A percentile compares a stretch with the other conserved stretches of the same genome.
Conservation (phyloP, 1,140 invertebrate genomes). For the Lysiphlebus fabarum region DNA sequence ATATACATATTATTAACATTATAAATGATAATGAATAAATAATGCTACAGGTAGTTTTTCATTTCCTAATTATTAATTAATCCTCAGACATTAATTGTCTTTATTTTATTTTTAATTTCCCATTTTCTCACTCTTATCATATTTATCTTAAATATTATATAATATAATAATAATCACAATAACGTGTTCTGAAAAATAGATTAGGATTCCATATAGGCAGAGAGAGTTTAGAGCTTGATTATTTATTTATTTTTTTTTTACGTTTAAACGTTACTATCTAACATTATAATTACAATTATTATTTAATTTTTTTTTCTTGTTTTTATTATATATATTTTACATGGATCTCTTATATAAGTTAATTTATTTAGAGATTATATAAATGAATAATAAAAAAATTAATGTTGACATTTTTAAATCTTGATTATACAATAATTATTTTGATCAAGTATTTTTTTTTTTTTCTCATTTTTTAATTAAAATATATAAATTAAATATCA, state of each 20-base stretch:
- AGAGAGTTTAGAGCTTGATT: slow-evolving; percentile 35
- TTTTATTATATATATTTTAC: neutral
- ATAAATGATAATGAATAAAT: slow-evolving; percentile 28
- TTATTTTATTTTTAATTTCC: slow-evolving; percentile 35
- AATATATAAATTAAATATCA: too few species aligned
- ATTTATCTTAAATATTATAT: slow-evolving; percentile 46
- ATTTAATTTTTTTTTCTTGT: slow-evolving; percentile 20
- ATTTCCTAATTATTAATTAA: neutral
- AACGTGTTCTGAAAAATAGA: slow-evolving; percentile 58
- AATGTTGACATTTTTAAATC: neutral
- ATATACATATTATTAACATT: slow-evolving; percentile 31
- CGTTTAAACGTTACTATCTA: too few species aligned
- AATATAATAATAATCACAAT: slow-evolving; percentile 56
- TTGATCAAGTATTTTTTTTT: too few species aligned
- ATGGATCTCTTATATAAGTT: neutral
- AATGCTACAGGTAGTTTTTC: slow-evolving; percentile 18
- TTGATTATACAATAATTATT: too few species aligned
- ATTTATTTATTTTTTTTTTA: slow-evolving; percentile 14
- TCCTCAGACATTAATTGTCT: slow-evolving; percentile 32
- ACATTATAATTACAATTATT: neutral
- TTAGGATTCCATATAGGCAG: slow-evolving; percentile 50
- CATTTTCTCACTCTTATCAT: slow-evolving; percentile 25
- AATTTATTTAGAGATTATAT: neutral
- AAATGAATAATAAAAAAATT: neutral
- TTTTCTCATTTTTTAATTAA: too few species aligned